Conservation (phyloP, 2,113 vertebrate species). For the Tauraco erythrolophus region DNA sequence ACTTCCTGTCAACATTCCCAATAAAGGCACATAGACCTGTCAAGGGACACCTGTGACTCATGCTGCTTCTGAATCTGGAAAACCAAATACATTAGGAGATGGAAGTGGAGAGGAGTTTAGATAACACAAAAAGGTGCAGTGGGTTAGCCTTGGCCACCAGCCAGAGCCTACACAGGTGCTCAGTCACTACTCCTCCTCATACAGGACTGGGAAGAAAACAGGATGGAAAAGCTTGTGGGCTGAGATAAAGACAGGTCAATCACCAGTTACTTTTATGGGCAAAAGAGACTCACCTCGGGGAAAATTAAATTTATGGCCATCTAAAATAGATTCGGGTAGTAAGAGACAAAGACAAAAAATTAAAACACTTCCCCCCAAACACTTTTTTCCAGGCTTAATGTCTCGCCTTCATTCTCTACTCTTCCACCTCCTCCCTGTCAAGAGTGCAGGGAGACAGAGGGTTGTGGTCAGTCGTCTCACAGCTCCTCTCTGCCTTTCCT, state of each 20-base stretch:
- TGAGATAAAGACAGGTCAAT: neutral
- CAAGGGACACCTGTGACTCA: rapidly evolving
- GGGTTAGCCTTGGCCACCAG: neutral
- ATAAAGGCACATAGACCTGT: neutral
- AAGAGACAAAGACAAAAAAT: neutral
- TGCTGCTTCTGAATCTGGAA: neutral
- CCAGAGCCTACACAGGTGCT: neutral
- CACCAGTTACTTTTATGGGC: neutral
- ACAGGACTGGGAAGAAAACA: neutral
- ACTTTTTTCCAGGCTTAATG: neutral
- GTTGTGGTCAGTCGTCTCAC: neutral
- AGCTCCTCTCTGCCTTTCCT: neutral
- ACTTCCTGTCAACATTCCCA: neutral
- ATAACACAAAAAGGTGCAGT: neutral
- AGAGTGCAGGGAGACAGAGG: neutral
- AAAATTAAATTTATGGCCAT: neutral
- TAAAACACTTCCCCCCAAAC: neutral
- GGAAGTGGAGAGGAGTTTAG: neutral
- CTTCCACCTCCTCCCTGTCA: neutral
- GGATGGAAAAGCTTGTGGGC: neutral
- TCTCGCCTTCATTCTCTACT: neutral
- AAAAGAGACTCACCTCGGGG: neutral
- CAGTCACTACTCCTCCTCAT: neutral
- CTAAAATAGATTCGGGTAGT: neutral
- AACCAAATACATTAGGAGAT: neutral